These are phyloP conservation scores for Bambusicola thoracicus DNA, from an alignment of 2,113 vertebrate genomes.

Conservation along the genomic window DNA sequence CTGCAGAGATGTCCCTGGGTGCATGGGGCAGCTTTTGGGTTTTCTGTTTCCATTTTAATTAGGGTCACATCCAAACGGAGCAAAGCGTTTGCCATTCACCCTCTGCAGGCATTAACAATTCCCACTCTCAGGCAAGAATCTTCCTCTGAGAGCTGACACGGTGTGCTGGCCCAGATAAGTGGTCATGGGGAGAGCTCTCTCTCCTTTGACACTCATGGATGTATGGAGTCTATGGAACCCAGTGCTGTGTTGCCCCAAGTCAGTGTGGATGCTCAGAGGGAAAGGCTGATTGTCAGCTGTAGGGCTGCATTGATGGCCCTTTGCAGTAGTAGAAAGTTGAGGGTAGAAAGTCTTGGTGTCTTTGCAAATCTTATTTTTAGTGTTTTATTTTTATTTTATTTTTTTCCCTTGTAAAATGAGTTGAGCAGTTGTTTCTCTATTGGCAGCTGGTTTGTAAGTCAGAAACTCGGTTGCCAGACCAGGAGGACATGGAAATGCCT, in stretches of 20 bases:
- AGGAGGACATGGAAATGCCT: neutral
- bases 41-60: neutral
- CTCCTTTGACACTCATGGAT: neutral
- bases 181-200: neutral
- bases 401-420: constrained; percentile 13
- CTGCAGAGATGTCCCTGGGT: neutral
- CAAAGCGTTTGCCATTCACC: neutral
- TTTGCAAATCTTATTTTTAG: neutral
- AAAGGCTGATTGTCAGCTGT: rapidly evolving
- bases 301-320: rapidly evolving
- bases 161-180: neutral
- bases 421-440: constrained; percentile 9
- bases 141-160: neutral
- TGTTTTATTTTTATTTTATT: neutral
- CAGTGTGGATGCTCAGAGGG: neutral
- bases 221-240: neutral
- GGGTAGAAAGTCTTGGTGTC: no score
- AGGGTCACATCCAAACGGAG: neutral
- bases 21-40: neutral
- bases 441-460: constrained; percentile 46
- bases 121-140: neutral
- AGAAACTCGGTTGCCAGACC: neutral
- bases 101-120: neutral
- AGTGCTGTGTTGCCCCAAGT: neutral
- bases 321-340: neutral